phyloP scores from a whole-genome alignment of 2,888 invertebrate species.

The Petrolisthes cinctipes region DNA sequence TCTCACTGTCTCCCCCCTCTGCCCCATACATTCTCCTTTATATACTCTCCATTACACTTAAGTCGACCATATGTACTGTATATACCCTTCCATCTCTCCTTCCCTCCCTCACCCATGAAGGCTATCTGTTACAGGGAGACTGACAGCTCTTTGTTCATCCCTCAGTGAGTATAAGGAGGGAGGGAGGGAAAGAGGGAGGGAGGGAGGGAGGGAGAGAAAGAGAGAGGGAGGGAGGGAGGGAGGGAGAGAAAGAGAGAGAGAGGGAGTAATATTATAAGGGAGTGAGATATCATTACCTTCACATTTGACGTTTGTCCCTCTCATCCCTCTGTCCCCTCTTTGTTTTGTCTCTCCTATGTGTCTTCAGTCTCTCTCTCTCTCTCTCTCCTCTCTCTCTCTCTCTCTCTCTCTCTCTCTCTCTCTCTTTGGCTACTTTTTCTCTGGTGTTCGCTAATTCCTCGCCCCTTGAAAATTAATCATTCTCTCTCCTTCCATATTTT shows the following conservation, averaged over 20 bases:
- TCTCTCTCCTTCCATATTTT: not conserved
- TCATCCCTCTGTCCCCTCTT: not conserved
- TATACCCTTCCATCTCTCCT: too few relatives aligned
- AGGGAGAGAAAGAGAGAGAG: not conserved
- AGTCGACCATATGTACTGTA: too few relatives aligned
- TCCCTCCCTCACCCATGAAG: too few relatives aligned
- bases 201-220: not conserved
- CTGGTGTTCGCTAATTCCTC: not conserved
- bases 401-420: constrained; percentile 4
- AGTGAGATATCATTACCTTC: not conserved
- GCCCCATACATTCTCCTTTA: too few relatives aligned
- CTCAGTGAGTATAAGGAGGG: not conserved
- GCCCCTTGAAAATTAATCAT: not conserved
- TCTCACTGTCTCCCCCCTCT: too few relatives aligned
- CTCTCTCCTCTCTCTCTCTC: constrained; percentile 17
- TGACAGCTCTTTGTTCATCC: not conserved
- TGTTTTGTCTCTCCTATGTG: not conserved
- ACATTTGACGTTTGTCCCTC: too few relatives aligned
- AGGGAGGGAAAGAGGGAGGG: not conserved
- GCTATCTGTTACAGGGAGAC: too few relatives aligned
- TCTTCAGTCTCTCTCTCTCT: constrained; percentile 23
- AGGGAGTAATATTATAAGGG: not conserved
- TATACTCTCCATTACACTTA: too few relatives aligned
- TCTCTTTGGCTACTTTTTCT: constrained; percentile 2
- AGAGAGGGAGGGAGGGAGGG: not conserved